phyloP scores from a whole-genome alignment of 2,888 invertebrate genomes.

The Caenorhabditis becei region DNA sequence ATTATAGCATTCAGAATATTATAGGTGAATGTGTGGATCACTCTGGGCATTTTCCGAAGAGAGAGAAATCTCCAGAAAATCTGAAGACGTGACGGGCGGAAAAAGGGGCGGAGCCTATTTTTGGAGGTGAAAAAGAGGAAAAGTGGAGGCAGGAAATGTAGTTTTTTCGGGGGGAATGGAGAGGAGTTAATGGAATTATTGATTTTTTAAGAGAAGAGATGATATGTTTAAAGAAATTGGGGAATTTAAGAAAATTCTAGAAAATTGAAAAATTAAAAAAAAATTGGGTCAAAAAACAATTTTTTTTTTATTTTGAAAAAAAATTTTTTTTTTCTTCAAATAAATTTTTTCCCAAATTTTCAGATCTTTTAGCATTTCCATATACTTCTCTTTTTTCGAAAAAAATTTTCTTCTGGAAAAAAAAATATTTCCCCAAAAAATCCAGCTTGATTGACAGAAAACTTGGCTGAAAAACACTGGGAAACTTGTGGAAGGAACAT shows the following conservation, averaged over 20 bases:
- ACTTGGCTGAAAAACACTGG: background rate
- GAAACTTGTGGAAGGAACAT: background rate
- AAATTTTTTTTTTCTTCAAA: too few species aligned
- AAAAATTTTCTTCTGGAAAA: too few species aligned
- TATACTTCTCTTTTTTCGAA: too few species aligned
- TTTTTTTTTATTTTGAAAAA: too few species aligned
- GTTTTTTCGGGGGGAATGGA: background rate
- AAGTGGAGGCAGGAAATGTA: background rate
- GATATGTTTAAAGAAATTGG: too few species aligned
- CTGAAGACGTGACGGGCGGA: background rate
- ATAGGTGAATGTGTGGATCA: constrained; percentile 1
- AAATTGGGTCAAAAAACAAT: too few species aligned
- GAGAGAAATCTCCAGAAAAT: background rate
- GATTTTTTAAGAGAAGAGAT: background rate
- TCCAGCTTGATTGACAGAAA: background rate
- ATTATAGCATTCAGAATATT: constrained; percentile 21
- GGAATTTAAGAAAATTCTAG: too few species aligned
- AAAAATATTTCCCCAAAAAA: too few species aligned
- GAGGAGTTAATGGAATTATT: constrained; percentile 1
- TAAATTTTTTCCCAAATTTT: too few species aligned
- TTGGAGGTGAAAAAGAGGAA: constrained; percentile 7
- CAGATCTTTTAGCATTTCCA: too few species aligned
- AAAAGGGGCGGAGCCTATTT: constrained; percentile 31
- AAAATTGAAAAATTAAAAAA: too few species aligned
- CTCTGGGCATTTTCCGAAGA: constrained; percentile 1